Base-by-base conservation (phyloP, 2,888 invertebrate species). In the Synergus umbraculus region DNA sequence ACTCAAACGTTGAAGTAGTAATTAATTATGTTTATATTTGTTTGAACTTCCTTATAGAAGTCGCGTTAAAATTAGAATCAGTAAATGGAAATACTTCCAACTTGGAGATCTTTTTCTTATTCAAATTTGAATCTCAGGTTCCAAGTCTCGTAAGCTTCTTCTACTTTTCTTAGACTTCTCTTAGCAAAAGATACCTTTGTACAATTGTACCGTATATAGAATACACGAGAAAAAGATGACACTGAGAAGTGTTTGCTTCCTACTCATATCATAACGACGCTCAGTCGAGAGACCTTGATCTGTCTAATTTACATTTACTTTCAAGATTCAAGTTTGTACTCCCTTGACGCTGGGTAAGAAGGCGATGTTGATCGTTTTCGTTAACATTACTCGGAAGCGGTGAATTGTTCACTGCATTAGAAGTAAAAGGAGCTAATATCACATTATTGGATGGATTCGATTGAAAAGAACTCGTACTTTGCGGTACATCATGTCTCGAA, bases 371-470 rank as follows among this genome's bases (percentile, higher is more conserved):
- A 76, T 83, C 84, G 83, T 84, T 82, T 79, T 81, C 86, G 83
- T 78, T 83, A 76, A 76, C 78, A 77, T 82, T 87, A 85, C 82
- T 78, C 79, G 87, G 77, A 60, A 82, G 82, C 84, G 85, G 83
- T 84, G 84, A 83, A 81, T 85, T 85, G 78, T 85, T 83, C 77
- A 83, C 85, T 78, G 76, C 78, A 78, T 84, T 86, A 84, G 85
- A 87, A 89, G 85, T 90, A 87, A 88, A 87, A 85, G 90, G 87
- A 83, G 88, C 88, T 89, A 90, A 89, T 92, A 92, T 92, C 92
- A 92, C 92, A 92, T 91, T 91, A 85, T 88, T 92, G 92, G 92
- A 92, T 91, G 92, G 92, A 92, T 89, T 92, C 83, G 89, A 89
- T 88, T 90, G 86, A 81, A 80, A 81, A 83, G 83, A 82, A 81